These are phyloP conservation scores for Agrotis ipsilon DNA, from an alignment of 2,888 invertebrate genomes.

Conservation along the genomic window DNA sequence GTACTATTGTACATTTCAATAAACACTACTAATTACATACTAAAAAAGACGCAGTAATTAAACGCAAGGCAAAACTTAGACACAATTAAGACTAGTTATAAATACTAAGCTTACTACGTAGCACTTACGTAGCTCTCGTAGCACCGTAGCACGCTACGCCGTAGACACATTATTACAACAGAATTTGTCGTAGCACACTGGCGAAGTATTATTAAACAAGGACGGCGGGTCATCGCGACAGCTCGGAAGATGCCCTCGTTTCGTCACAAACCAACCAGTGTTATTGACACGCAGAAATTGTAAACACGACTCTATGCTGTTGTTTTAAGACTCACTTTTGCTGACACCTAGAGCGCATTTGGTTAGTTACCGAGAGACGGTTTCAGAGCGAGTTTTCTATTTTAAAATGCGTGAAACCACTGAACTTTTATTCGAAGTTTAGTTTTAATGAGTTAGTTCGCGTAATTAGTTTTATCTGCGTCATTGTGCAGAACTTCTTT, in stretches of 20 bases:
- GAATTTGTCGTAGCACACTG: constrained; percentile 69
- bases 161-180: constrained; percentile 68
- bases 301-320: constrained; percentile 28
- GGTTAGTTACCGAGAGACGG: constrained; percentile 48
- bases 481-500: not conserved
- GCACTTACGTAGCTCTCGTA: constrained; percentile 62
- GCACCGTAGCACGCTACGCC: constrained; percentile 66
- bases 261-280: constrained; percentile 67
- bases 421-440: constrained; percentile 60
- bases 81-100: constrained; percentile 32
- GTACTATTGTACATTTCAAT: not conserved
- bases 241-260: constrained; percentile 79
- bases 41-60: constrained; percentile 34
- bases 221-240: constrained; percentile 77
- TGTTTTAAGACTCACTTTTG: constrained; percentile 52
- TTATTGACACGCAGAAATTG: constrained; percentile 53
- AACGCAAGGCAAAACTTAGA: constrained; percentile 27
- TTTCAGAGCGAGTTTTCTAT: constrained; percentile 58
- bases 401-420: constrained; percentile 69
- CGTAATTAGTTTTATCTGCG: constrained; percentile 31
- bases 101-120: constrained; percentile 40
- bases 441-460: constrained; percentile 60
- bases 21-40: constrained; percentile 8
- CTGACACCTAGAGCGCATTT: constrained; percentile 53
- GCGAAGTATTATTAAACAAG: constrained; percentile 75